phyloP scores from a whole-genome alignment of 2,797 vertebrate genomes.

The Atherinosoma microstoma region DNA sequence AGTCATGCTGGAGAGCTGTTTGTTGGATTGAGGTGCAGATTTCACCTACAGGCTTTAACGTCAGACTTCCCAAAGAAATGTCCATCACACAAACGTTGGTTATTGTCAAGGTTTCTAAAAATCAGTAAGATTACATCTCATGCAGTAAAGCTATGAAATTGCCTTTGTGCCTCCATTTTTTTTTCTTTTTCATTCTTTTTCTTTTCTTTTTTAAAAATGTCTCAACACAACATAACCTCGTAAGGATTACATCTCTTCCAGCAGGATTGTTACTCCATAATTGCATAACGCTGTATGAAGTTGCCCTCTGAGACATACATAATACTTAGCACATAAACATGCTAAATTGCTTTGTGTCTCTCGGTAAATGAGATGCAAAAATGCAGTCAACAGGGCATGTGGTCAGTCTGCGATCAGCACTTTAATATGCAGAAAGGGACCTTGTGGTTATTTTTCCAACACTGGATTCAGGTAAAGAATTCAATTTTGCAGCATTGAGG shows the following conservation, averaged over 20 bases:
- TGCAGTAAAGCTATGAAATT: neutral
- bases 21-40: constrained; percentile 65
- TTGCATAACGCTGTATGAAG: constrained; percentile 72
- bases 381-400: constrained; percentile 25
- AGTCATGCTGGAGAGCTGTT: constrained; percentile 55
- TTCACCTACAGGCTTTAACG: constrained; percentile 67
- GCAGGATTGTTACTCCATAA: constrained; percentile 53
- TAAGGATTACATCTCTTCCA: constrained; percentile 49
- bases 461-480: constrained; percentile 14
- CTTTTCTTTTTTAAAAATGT: constrained; percentile 40
- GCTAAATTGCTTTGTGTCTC: constrained; percentile 64
- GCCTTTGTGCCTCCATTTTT: constrained; percentile 29
- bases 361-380: constrained; percentile 57
- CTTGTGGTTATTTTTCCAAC: neutral
- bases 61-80: constrained; percentile 57
- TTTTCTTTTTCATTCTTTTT: neutral
- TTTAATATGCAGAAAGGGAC: neutral
- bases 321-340: constrained; percentile 60
- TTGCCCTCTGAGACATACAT: constrained; percentile 58
- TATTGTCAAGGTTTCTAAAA: constrained; percentile 66
- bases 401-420: constrained; percentile 28
- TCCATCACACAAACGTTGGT: constrained; percentile 69
- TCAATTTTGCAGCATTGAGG: constrained; percentile 14
- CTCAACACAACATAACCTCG: constrained; percentile 52
- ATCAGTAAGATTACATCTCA: constrained; percentile 50